These are phyloP conservation scores for Crax fasciolata DNA, from an alignment of 2,797 vertebrate genomes.

Conservation along the genomic window DNA sequence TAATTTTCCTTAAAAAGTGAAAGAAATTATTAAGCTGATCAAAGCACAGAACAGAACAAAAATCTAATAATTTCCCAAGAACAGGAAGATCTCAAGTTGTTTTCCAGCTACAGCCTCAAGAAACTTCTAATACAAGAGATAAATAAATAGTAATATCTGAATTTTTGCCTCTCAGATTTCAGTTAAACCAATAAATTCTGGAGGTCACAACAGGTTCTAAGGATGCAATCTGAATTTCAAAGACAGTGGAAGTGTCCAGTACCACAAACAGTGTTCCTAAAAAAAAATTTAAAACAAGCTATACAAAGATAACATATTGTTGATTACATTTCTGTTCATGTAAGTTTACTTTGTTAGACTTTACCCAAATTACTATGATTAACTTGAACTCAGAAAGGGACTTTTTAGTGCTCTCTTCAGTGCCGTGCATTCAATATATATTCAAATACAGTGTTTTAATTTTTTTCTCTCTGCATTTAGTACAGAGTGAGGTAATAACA, in stretches of 20 bases:
- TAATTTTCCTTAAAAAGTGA: neutral
- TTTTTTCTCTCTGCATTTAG: neutral
- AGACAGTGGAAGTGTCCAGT: neutral
- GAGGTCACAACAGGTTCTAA: slow-evolving; percentile 20
- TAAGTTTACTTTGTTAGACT: neutral
- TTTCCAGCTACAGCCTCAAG: neutral
- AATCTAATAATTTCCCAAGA: neutral
- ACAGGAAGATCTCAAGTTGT: neutral
- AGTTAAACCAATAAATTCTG: slow-evolving; percentile 24
- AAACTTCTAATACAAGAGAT: neutral
- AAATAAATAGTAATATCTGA: neutral
- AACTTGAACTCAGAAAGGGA: neutral
- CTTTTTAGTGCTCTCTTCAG: neutral
- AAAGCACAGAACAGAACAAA: neutral
- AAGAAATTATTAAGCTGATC: neutral
- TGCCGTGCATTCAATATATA: neutral
- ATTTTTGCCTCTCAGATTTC: slow-evolving; percentile 23
- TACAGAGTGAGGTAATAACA: slow-evolving; percentile 13
- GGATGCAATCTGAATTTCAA: slow-evolving; percentile 22
- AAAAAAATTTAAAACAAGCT: neutral
- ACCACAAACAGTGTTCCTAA: neutral
- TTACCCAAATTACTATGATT: neutral
- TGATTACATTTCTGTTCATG: neutral
- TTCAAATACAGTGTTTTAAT: neutral
- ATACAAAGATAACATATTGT: neutral